Conservation (phyloP, 2,888 invertebrate species). For the Brassicogethes aeneus region DNA sequence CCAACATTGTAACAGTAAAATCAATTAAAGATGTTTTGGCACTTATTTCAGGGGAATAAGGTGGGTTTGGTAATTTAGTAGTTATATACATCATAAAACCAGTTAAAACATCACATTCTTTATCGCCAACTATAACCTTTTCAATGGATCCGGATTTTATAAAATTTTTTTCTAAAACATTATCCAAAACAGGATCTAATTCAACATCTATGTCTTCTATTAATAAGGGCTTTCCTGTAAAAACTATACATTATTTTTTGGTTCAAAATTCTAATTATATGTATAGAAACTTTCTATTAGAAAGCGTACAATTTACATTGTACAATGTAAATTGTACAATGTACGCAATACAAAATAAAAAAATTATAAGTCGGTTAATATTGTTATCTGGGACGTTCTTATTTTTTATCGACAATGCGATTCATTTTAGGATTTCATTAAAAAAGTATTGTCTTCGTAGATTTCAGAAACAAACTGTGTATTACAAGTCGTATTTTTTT, state of each 20-base stretch:
- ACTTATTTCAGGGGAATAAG: conserved; percentile 93
- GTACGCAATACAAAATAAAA: no score
- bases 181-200: conserved; percentile 92
- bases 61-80: conserved; percentile 91
- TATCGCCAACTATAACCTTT: conserved; percentile 90
- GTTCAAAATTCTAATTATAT: not conserved
- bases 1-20: conserved; percentile 92
- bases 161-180: conserved; percentile 94
- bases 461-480: no score
- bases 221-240: conserved; percentile 67
- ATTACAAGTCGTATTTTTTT: no score
- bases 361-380: no score
- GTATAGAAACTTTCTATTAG: no score
- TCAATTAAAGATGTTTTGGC: conserved; percentile 96
- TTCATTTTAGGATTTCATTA: no score
- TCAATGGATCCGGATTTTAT: conserved; percentile 95
- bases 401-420: no score
- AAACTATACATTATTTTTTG: not conserved
- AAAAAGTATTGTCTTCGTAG: no score
- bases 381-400: no score
- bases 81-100: conserved; percentile 94
- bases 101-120: conserved; percentile 94
- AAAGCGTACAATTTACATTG: no score
- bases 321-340: no score
- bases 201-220: conserved; percentile 95